Evolutionary conservation across 2,888 invertebrate species (phyloP).

Genomic region (Brachypterus glaber): DNA sequence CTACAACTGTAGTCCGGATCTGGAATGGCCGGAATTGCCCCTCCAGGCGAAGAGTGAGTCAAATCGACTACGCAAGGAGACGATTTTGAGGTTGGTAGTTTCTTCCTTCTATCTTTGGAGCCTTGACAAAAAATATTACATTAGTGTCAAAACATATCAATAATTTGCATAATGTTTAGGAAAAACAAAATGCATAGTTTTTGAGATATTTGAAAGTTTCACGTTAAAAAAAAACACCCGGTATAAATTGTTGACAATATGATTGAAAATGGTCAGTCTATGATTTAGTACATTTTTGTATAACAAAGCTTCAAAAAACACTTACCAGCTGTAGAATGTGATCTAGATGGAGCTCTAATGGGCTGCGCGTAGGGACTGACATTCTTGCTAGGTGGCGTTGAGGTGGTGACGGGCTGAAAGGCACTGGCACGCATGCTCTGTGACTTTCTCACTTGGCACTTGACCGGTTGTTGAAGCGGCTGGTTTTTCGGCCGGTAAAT

Average conservation of each 20-base stretch:
- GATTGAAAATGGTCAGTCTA: too few relatives aligned
- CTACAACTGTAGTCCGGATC: conserved; percentile 88
- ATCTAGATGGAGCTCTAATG: conserved; percentile 40
- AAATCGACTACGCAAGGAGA: conserved; percentile 34
- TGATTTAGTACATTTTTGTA: too few relatives aligned
- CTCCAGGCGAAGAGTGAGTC: conserved; percentile 17
- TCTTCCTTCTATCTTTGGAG: conserved; percentile 39
- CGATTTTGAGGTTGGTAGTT: conserved; percentile 36
- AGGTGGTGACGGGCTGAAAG: conserved; percentile 41
- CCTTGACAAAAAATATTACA: conserved; percentile 20
- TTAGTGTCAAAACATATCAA: too few relatives aligned
- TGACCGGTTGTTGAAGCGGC: conserved; percentile 44
- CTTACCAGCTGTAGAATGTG: conserved; percentile 35
- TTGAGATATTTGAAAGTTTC: too few relatives aligned
- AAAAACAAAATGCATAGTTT: too few relatives aligned
- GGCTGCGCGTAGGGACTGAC: conserved; percentile 52
- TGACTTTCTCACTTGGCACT: conserved; percentile 51
- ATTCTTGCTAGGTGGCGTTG: conserved; percentile 31
- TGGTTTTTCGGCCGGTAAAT: conserved; percentile 46
- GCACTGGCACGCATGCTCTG: conserved; percentile 48
- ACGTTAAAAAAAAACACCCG: too few relatives aligned
- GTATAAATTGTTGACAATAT: too few relatives aligned
- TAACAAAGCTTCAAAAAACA: conserved; percentile 3
- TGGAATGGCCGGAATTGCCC: conserved; percentile 76
- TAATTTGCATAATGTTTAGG: too few relatives aligned